Base-by-base conservation (phyloP, 2,888 invertebrate genomes). In the Patella pellucida region DNA sequence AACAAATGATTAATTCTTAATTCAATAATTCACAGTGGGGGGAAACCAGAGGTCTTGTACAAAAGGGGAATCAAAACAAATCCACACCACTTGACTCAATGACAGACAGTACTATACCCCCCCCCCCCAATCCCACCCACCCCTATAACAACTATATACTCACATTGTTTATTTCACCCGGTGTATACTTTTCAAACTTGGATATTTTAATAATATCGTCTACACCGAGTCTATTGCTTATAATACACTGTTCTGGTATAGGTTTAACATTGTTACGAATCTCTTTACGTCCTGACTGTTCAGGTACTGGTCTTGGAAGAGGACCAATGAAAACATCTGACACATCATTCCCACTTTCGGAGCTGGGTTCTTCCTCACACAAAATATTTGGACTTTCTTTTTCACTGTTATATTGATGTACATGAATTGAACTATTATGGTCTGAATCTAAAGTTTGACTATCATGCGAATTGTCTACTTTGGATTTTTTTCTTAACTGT, bases 141-240 rank as follows among this genome's bases (percentile, higher is more conserved):
- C 41, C 41, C 7, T 41, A 41, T 41, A 41, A 41, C 7, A 41
- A 7, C 41, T 41, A 9, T 41, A 41, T 23, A 81, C 84, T 81
- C 83, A 89, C 89, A 76, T 86, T 86, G 51, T 78, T 84, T 23
- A 84, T 85, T 23, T 79, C 78, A 1, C 89, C 89, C 51, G 85
- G 81, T 1, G 78, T 27, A 76, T 89, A 89, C 69, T 86, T 84
- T 52, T 83, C 82, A 83, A 89, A 89, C 68, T 83, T 80, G 12
- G 85, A 84, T 41, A 88, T 67, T 41, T 83, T 71, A 72, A 77
- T 82, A 19, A 89, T 86, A 52, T 89, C 85, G 1, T 86, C 85
- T 19, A 76, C 9, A 14, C 82, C 82, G 0, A 89, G 81, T 79
- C 85, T 84, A 72, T 86, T 83, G 54, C 77, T 78, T 16, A 73